Percentiles rank a stretch among this genome's conserved stretches.
phyloP scores from a whole-genome alignment of 2,113 vertebrate genomes.

The Istiophorus platypterus region DNA sequence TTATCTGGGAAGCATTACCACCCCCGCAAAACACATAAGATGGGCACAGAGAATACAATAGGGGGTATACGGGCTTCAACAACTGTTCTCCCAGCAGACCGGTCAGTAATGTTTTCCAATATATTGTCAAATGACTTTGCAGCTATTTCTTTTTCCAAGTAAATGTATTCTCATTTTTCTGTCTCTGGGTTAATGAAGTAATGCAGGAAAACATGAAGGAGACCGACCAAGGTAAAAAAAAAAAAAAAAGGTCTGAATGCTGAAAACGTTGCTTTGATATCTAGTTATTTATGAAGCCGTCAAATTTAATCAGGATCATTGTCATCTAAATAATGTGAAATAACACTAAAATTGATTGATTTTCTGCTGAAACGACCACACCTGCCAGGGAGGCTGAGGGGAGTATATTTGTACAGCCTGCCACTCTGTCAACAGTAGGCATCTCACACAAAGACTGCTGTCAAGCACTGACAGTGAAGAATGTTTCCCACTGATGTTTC shows the following conservation, averaged over 20 bases:
- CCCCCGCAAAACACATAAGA: slow-evolving; percentile 37
- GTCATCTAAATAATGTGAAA: slow-evolving; percentile 40
- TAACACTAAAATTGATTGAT: slow-evolving; percentile 42
- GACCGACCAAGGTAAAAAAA: background rate
- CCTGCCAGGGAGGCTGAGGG: slow-evolving; percentile 25
- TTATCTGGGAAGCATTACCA: slow-evolving; percentile 44
- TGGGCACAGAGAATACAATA: slow-evolving; percentile 32
- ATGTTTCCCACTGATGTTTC: slow-evolving; percentile 41
- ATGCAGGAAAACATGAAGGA: slow-evolving; percentile 2
- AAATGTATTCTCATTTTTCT: slow-evolving; percentile 30
- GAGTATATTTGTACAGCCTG: slow-evolving; percentile 1
- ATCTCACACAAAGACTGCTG: slow-evolving; percentile 43
- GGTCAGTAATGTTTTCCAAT: slow-evolving; percentile 10
- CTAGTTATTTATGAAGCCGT: background rate
- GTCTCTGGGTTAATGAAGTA: background rate
- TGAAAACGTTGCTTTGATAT: slow-evolving; percentile 7
- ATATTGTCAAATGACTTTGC: slow-evolving; percentile 7
- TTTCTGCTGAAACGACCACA: slow-evolving; percentile 49
- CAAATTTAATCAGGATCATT: slow-evolving; percentile 13
- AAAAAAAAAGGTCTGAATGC: background rate
- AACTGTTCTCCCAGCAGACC: slow-evolving; percentile 29
- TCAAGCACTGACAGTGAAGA: slow-evolving; percentile 42
- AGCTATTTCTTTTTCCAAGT: slow-evolving; percentile 18
- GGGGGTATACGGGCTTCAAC: slow-evolving; percentile 13
- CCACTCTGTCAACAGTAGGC: slow-evolving; percentile 44